These are phyloP conservation scores for Cephus cinctus DNA, from an alignment of 1,140 invertebrate species.

Conservation along the genomic window DNA sequence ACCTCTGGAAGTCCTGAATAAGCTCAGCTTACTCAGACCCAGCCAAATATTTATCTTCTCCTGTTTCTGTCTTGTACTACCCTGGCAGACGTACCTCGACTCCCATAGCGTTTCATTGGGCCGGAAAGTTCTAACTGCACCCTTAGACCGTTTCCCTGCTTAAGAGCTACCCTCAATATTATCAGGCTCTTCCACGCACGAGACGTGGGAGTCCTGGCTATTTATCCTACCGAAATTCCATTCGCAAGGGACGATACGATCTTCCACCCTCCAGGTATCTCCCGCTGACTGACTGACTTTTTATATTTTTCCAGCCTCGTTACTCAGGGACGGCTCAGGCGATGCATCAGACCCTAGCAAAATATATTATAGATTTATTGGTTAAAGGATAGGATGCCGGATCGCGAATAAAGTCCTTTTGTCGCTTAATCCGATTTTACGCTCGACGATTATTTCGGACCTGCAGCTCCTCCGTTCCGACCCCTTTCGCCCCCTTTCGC, in stretches of 20 bases:
- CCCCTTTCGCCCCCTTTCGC: too few species aligned
- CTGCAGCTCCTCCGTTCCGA: too few species aligned
- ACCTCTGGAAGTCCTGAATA: too few species aligned
- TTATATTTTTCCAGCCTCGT: too few species aligned
- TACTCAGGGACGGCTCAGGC: too few species aligned
- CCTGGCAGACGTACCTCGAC: too few species aligned
- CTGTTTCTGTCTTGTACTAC: too few species aligned
- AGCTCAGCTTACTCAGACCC: too few species aligned
- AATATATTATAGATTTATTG: conserved; percentile 15
- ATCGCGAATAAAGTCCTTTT: conserved; percentile 13
- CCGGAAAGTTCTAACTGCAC: neutral
- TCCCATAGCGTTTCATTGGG: neutral
- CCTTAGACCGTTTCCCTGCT: neutral
- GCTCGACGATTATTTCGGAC: too few species aligned
- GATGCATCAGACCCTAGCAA: too few species aligned
- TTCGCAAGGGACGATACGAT: conserved; percentile 1
- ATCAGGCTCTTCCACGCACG: neutral
- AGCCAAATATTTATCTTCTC: too few species aligned
- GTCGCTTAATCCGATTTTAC: conserved; percentile 14
- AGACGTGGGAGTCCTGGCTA: neutral
- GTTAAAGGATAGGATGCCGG: neutral
- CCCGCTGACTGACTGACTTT: too few species aligned
- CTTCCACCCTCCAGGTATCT: neutral
- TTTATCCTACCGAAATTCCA: neutral
- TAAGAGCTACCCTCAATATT: conserved; percentile 2